Evolutionary conservation across 2,797 vertebrate genomes (phyloP), one percentile per base, ranked within the genome.

Genomic region (Halcyon smyrnensis): DNA sequence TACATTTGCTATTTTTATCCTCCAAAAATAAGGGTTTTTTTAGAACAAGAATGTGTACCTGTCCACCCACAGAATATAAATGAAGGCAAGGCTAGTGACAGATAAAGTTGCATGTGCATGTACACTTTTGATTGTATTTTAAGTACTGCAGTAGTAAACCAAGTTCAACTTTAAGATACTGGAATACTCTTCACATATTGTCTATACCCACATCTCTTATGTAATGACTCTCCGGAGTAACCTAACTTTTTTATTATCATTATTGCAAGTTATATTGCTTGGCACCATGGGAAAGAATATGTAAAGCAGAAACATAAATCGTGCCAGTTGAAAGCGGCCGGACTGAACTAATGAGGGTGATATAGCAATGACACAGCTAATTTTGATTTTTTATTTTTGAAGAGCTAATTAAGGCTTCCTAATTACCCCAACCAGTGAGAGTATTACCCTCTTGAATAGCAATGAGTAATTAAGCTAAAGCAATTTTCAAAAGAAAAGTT

Each of bases 391-490:
- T 94, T 94, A 94, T 97, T 94, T 97, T 62, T 39, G 76, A 85
- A 97, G 85, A 80, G 90, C 94, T 97, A 97, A 98, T 98, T 98
- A 98, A 95, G 60, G 67, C 76, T 97, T 91, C 68, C 83, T 98
- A 95, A 98, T 98, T 97, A 97, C 88, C 79, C 92, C 78, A 96
- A 60, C 80, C 84, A 97, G 78, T 43, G 60, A 96, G 65, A 87
- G 53, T 54, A 88, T 94, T 95, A 91, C 74, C 71, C 83, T 94
- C 90, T 95, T 93, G 89, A 84, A 96, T 93, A 90, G 59, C 21
- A 86, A 62, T 70, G 36, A 89, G 86, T 97, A 97, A 98, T 97
- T 98, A 97, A 97, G 94, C 95, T 92, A 88, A 89, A 96, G 67
- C 54, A 37, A 64, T 80, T 96, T 96, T 88, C 74, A 85, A 88